Evolutionary conservation across 2,797 vertebrate genomes (phyloP).

Genomic region (Parotocinclus haroldoi): DNA sequence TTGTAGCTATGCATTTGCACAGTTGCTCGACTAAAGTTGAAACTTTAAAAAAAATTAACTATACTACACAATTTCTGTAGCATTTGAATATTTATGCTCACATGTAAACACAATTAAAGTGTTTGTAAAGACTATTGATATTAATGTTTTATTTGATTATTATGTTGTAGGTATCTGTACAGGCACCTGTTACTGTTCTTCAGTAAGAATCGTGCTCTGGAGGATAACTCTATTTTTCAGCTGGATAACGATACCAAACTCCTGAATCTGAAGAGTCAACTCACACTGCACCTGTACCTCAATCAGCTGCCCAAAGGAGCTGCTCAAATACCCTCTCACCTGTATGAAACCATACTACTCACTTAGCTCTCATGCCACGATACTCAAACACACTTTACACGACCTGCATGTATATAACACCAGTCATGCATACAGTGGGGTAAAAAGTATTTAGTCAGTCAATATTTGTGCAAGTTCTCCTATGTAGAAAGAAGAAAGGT

Average conservation of each 20-base stretch:
- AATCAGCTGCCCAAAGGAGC: slow-evolving; percentile 91
- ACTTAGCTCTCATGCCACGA: background rate
- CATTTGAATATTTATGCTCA: too few species aligned
- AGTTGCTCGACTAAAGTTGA: too few species aligned
- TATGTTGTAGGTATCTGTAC: slow-evolving; percentile 85
- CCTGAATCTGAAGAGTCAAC: slow-evolving; percentile 78
- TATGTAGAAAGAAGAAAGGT: too few species aligned
- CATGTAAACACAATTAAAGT: too few species aligned
- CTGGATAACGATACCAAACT: slow-evolving; percentile 69
- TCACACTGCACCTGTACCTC: slow-evolving; percentile 83
- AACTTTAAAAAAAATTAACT: too few species aligned
- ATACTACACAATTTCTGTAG: too few species aligned
- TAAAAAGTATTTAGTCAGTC: too few species aligned
- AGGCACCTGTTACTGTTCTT: slow-evolving; percentile 88
- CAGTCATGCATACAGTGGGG: too few species aligned
- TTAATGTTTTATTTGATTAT: slow-evolving; percentile 12
- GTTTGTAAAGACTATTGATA: background rate
- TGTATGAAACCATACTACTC: slow-evolving; percentile 70
- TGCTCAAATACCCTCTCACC: slow-evolving; percentile 74
- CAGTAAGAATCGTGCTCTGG: slow-evolving; percentile 74
- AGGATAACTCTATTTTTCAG: slow-evolving; percentile 84
- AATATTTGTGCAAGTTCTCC: too few species aligned
- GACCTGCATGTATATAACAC: too few species aligned
- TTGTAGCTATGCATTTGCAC: too few species aligned
- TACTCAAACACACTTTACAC: too few species aligned